These are phyloP conservation scores for Oxystoma pomonae DNA, from an alignment of 2,888 invertebrate species.

Conservation along the genomic window DNA sequence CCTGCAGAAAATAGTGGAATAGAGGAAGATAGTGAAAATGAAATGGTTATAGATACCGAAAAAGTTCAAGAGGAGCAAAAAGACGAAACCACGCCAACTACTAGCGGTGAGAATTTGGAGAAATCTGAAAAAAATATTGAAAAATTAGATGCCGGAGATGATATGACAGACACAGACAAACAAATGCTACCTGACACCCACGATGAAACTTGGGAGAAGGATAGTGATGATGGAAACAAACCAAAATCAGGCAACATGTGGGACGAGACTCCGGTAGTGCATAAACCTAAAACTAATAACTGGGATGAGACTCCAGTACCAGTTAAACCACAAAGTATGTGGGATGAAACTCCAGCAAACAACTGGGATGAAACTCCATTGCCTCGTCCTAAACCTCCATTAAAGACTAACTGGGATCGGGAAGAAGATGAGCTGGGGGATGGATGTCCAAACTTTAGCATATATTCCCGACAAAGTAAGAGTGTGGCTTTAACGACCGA, in stretches of 20 bases:
- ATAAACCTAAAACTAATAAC: not conserved
- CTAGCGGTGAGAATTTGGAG: conserved; percentile 17
- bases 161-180: not conserved
- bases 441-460: conserved; percentile 81
- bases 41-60: conserved; percentile 54
- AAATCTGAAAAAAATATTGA: not conserved
- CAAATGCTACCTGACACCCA: not conserved
- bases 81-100: conserved; percentile 33
- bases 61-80: conserved; percentile 36
- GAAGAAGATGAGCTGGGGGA: conserved; percentile 58
- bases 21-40: conserved; percentile 54
- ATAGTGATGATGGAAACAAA: not conserved
- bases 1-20: conserved; percentile 40
- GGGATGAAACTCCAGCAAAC: not conserved
- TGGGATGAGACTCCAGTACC: not conserved
- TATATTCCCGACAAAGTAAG: conserved; percentile 78
- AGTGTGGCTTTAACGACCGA: conserved; percentile 61
- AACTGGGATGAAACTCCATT: not conserved
- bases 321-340: not conserved
- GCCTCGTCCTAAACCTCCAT: not conserved
- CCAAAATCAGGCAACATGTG: not conserved
- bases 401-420: not conserved
- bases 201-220: conserved; percentile 22
- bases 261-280: not conserved
- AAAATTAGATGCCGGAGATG: not conserved